Evolutionary conservation across 2,113 vertebrate genomes (phyloP).

Genomic region (Semnornis frantzii): DNA sequence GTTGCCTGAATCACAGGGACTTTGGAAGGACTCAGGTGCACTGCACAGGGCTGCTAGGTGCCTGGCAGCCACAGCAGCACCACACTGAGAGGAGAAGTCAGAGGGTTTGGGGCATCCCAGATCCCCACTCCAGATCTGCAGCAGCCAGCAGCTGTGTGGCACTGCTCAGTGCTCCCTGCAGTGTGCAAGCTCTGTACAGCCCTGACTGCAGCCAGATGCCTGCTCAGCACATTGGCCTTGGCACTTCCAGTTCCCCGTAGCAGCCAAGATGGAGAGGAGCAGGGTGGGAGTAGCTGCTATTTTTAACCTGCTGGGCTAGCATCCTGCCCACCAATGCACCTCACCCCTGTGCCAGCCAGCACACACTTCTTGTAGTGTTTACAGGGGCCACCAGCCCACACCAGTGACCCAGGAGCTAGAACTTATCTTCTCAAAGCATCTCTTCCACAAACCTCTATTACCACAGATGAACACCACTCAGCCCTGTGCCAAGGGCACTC

Average conservation of each 20-base stretch:
- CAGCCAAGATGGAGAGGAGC: not conserved
- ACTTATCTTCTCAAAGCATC: not conserved
- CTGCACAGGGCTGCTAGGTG: not conserved
- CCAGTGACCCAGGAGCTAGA: not conserved
- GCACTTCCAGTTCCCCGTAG: not conserved
- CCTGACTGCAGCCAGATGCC: not conserved
- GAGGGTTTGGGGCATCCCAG: accelerated
- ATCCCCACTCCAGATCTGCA: accelerated
- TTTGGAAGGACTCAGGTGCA: not conserved
- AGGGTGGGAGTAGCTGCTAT: not conserved
- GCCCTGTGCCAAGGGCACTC: not conserved
- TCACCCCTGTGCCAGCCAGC: not conserved
- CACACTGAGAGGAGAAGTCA: accelerated
- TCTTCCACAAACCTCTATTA: not conserved
- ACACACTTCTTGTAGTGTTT: accelerated
- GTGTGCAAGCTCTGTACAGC: not conserved
- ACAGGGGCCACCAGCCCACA: not conserved
- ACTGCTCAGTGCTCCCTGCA: accelerated
- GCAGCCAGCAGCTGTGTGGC: accelerated
- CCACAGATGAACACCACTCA: not conserved
- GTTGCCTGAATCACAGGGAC: accelerated
- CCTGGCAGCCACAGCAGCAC: accelerated
- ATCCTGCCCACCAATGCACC: not conserved
- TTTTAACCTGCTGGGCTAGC: constrained; percentile 42
- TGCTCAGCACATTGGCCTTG: not conserved